Evolutionary conservation across 2,888 invertebrate genomes (phyloP).

Genomic region (Synanthedon tipuliformis): DNA sequence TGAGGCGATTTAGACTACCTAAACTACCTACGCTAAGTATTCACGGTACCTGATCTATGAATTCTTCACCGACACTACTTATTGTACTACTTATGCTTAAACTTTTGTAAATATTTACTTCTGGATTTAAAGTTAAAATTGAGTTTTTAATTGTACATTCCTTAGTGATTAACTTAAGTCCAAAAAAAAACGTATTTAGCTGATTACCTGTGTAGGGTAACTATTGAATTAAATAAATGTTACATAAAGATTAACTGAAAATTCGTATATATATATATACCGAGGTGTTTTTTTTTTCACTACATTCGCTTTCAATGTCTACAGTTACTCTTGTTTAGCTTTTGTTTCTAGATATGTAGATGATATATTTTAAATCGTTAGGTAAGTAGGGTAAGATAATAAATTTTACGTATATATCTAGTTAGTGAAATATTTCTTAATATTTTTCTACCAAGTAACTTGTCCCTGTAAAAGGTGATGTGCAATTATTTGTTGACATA

Average conservation of each 20-base stretch:
- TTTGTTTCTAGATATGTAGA: constrained; percentile 14
- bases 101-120: background rate
- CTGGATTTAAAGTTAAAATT: background rate
- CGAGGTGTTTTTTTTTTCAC: no score
- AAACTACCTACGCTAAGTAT: background rate
- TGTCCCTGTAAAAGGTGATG: constrained; percentile 18
- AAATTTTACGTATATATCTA: constrained; percentile 14
- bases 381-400: constrained; percentile 29
- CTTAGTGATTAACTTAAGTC: no score
- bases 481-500: constrained; percentile 28
- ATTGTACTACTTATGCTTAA: background rate
- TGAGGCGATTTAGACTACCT: background rate
- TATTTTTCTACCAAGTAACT: constrained; percentile 53
- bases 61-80: background rate
- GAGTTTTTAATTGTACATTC: no score
- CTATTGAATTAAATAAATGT: no score
- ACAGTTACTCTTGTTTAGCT: constrained; percentile 15
- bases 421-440: constrained; percentile 50
- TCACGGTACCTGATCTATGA: background rate
- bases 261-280: no score
- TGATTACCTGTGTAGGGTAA: no score
- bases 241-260: no score
- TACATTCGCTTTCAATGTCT: constrained; percentile 8
- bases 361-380: constrained; percentile 11
- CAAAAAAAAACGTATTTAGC: no score